These are phyloP conservation scores for Lithobates pipiens DNA, from an alignment of 2,797 vertebrate genomes.

Conservation along the genomic window DNA sequence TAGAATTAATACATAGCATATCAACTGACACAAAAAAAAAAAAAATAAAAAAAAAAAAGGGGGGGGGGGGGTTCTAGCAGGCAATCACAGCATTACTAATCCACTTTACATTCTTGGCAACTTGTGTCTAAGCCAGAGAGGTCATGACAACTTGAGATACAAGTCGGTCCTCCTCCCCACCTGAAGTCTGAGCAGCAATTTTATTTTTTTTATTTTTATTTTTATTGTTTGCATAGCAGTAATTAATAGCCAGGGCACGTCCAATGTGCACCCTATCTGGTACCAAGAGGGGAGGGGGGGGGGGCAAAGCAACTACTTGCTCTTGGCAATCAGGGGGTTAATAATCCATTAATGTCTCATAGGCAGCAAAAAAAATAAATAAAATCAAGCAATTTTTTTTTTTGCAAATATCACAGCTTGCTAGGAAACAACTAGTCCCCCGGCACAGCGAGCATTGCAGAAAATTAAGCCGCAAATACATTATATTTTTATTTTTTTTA, in stretches of 20 bases:
- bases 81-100: not conserved
- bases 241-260: constrained; percentile 7
- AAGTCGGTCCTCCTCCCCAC: not conserved
- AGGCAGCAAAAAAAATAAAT: not conserved
- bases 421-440: not conserved
- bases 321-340: constrained; percentile 1
- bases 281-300: not conserved
- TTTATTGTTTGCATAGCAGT: not conserved
- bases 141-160: constrained; percentile 7
- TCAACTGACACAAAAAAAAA: not conserved
- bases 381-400: not conserved
- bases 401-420: not conserved
- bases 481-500: too few relatives aligned
- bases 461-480: constrained; percentile 9
- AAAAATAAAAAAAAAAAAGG: too few relatives aligned
- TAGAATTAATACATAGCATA: not conserved
- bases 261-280: constrained; percentile 2
- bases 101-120: constrained; percentile 7
- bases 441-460: not conserved
- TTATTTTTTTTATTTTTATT: too few relatives aligned
- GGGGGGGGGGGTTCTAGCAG: too few relatives aligned
- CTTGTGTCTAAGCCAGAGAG: constrained; percentile 11
- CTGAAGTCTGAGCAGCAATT: not conserved
- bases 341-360: not conserved
- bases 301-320: not conserved